Percentiles rank a stretch among this genome's conserved stretches.
Conservation (phyloP, 2,888 invertebrate genomes). For the Pseudococcus longispinus region DNA sequence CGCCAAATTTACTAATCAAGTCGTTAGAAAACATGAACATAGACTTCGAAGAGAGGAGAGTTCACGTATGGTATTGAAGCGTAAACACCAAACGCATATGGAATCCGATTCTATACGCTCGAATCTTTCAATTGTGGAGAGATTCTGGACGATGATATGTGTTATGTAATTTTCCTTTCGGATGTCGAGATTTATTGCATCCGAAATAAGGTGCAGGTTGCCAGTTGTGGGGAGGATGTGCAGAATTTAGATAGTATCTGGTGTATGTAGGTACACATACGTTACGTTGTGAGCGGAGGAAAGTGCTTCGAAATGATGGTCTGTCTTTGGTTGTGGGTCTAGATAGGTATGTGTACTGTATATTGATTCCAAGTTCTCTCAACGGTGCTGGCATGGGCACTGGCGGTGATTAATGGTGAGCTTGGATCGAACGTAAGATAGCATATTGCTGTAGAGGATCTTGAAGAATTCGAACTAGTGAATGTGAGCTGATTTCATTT, state of each 20-base stretch:
- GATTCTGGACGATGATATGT: background rate
- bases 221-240: background rate
- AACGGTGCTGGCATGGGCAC: background rate
- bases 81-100: background rate
- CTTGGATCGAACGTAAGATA: background rate
- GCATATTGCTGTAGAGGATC: background rate
- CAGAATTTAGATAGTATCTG: background rate
- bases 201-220: background rate
- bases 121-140: background rate
- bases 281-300: background rate
- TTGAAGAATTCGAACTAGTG: background rate
- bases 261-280: background rate
- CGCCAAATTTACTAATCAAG: constrained; percentile 4
- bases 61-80: background rate
- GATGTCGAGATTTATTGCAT: background rate
- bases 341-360: background rate
- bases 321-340: background rate
- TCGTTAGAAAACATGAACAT: background rate
- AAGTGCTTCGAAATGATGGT: background rate
- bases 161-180: background rate
- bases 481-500: background rate
- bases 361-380: background rate
- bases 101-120: background rate
- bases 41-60: background rate
- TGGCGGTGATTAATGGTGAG: background rate